phyloP scores from a whole-genome alignment of 2,113 vertebrate species.

The Bungarus multicinctus region DNA sequence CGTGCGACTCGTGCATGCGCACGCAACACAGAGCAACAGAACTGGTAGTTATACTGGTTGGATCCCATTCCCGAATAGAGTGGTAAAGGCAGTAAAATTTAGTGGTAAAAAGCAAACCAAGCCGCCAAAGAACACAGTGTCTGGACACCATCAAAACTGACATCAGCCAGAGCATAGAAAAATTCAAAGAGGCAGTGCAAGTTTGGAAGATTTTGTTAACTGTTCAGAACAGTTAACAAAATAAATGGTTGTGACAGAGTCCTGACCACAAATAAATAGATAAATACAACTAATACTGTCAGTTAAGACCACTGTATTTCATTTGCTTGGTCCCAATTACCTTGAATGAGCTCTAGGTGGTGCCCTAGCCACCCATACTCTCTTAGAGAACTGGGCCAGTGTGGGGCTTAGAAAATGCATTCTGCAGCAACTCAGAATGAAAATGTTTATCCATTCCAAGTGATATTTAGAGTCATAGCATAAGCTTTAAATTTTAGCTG shows the following conservation, averaged over 20 bases:
- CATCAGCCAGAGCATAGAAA: neutral
- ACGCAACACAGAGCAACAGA: no score
- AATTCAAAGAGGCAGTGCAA: neutral
- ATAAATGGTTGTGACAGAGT: neutral
- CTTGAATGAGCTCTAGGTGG: neutral
- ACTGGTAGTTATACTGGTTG: no score
- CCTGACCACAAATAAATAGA: neutral
- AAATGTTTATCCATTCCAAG: neutral
- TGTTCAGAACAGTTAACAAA: neutral
- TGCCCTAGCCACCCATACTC: neutral
- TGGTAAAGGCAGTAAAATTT: neutral
- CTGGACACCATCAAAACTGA: neutral
- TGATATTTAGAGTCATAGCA: neutral
- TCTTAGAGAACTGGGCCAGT: neutral
- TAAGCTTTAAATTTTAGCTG: neutral
- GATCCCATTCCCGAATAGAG: no score
- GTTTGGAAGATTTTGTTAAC: neutral
- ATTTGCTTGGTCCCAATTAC: neutral
- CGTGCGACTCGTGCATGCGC: no score
- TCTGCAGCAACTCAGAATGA: neutral
- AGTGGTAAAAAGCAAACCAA: neutral
- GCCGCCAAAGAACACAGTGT: neutral
- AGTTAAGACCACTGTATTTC: neutral
- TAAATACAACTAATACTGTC: neutral
- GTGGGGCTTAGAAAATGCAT: neutral